Evolutionary conservation across 2,888 invertebrate genomes (phyloP).

Genomic region (Tipula helvola): DNA sequence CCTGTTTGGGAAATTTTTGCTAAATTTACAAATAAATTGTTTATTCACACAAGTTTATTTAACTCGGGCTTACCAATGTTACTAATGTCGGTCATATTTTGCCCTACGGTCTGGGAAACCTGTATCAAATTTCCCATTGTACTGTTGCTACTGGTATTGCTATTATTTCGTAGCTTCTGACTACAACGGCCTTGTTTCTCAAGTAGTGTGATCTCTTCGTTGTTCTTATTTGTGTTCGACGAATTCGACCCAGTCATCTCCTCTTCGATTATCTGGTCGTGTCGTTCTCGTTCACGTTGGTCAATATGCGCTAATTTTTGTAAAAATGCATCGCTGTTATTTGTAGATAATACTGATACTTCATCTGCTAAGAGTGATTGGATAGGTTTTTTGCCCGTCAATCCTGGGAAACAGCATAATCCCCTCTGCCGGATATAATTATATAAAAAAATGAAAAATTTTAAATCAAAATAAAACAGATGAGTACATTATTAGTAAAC

Average conservation of each 20-base stretch:
- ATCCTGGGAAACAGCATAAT: conserved; percentile 21
- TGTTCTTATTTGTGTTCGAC: conserved; percentile 13
- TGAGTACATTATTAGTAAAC: not conserved
- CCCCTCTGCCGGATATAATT: conserved; percentile 15
- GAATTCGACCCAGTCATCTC: not conserved
- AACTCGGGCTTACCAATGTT: conserved; percentile 18
- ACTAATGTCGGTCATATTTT: conserved; percentile 22
- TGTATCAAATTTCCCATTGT: conserved; percentile 19
- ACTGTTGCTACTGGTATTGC: not conserved
- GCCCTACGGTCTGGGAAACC: conserved; percentile 20
- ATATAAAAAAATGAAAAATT: not conserved
- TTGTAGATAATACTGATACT: conserved; percentile 20
- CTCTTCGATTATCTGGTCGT: conserved; percentile 16
- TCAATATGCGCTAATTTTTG: conserved; percentile 20
- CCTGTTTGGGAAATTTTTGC: conserved; percentile 11
- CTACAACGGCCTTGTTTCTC: conserved; percentile 21
- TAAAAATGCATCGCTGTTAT: conserved; percentile 21
- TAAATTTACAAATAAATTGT: not conserved
- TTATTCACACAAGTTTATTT: not conserved
- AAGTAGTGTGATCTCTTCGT: conserved; percentile 19
- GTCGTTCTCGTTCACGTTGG: conserved; percentile 18
- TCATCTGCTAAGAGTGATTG: conserved; percentile 20
- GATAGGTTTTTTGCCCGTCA: conserved; percentile 19
- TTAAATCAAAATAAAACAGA: not conserved
- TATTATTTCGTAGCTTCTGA: conserved; percentile 19